Base-by-base conservation (phyloP, 2,797 vertebrate genomes). In the Pipistrellus pipistrellus region DNA sequence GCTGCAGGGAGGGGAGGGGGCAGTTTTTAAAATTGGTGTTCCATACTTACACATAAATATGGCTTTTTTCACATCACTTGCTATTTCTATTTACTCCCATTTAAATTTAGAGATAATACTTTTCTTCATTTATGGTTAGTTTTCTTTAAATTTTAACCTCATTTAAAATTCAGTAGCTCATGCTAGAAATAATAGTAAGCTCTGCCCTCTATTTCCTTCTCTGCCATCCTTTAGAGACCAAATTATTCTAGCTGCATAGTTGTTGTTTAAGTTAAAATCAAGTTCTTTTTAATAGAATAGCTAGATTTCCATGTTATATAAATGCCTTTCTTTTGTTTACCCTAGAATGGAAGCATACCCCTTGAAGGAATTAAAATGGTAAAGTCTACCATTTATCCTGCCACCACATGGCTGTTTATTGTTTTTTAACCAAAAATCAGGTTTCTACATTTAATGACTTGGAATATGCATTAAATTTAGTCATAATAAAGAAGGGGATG, bases 361-460 rank as follows among this genome's bases (percentile, higher is more conserved):
- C 88, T 92, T 93, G 71, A 80, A 94, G 78, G 78, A 95, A 96
- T 90, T 91, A 80, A 90, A 72, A 51, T 89, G 85, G 51, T 80
- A 17, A 94, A 94, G 32, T 78, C 78, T 71, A 64, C 93, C 82
- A 68, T 95, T 96, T 95, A 88, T 95, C 27, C 62, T 90, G 55
- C 30, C 59, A 87, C 51, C 38, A 91, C 84, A 68, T 38, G 62
- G 76, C 88, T 93, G 13, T 92, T 93, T 88, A 95, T 85, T 88
- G 87, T 93, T 85, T 94, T 95, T 95, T 95, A 95, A 94, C 90
- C 21, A 96, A 85, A 97, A 95, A 84, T 96, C 64, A 96, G 93
- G 59, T 93, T 96, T 87, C 85, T 91, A 6, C 62, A 51, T 75
- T 96, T 96, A 97, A 95, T 92, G 92, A 82, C 80, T 94, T 81